phyloP scores from a whole-genome alignment of 2,888 invertebrate genomes.

The Steromphala cineraria region DNA sequence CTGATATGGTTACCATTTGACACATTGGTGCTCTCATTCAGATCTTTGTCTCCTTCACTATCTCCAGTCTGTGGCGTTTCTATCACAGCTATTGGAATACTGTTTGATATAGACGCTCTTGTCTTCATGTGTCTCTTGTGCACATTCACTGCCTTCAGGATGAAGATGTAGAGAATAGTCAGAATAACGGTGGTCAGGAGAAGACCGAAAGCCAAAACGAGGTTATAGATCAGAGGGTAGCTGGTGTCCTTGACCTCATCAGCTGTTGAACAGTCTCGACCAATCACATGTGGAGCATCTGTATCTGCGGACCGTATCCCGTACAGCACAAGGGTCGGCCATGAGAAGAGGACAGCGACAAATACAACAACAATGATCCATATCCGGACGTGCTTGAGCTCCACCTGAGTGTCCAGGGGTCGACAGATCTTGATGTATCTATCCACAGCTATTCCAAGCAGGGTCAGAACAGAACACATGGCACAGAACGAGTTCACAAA shows the following conservation, averaged over 20 bases:
- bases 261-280: conserved; percentile 57
- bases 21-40: too few species aligned
- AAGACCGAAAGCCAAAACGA: conserved; percentile 48
- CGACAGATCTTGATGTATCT: conserved; percentile 7
- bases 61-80: neutral
- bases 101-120: neutral
- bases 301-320: conserved; percentile 46
- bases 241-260: conserved; percentile 38
- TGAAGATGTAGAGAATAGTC: conserved; percentile 45
- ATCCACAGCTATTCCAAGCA: conserved; percentile 1
- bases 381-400: neutral
- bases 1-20: too few species aligned
- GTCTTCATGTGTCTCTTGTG: conserved; percentile 13
- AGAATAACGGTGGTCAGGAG: conserved; percentile 40
- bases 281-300: conserved; percentile 40
- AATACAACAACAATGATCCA: neutral
- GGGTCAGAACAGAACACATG: neutral
- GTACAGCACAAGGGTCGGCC: conserved; percentile 52
- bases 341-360: conserved; percentile 42
- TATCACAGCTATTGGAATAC: neutral
- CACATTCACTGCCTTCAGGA: conserved; percentile 38
- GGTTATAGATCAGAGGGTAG: conserved; percentile 51
- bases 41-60: neutral
- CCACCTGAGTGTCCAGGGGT: neutral
- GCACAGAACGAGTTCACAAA: conserved; percentile 3